phyloP scores from a whole-genome alignment of 2,888 invertebrate genomes.

The Thumatha senex region DNA sequence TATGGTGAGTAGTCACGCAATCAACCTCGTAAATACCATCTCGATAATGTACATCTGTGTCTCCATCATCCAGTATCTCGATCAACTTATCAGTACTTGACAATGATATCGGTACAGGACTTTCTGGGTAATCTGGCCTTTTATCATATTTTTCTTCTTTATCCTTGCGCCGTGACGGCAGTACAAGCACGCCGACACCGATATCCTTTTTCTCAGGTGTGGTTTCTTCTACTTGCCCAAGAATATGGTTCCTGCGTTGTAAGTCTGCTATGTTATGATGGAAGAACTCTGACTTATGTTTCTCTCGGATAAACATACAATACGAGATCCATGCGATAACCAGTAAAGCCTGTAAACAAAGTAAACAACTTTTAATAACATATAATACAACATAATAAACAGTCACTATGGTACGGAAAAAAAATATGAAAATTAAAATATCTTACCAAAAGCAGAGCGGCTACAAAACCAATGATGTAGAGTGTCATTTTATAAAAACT shows the following conservation, averaged over 20 bases:
- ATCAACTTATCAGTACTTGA: slow-evolving; percentile 59
- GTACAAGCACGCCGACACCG: slow-evolving; percentile 61
- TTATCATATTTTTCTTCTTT: slow-evolving; percentile 57
- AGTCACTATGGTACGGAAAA: neutral
- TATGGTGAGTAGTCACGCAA: slow-evolving; percentile 49
- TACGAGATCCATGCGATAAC: slow-evolving; percentile 69
- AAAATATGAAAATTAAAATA: neutral
- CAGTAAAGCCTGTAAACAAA: slow-evolving; percentile 57
- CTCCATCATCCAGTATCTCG: slow-evolving; percentile 56
- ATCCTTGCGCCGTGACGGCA: slow-evolving; percentile 64
- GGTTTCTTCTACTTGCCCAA: slow-evolving; percentile 48
- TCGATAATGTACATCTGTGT: slow-evolving; percentile 48
- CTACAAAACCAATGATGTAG: slow-evolving; percentile 65
- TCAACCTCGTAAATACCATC: slow-evolving; percentile 66
- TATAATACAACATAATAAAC: neutral
- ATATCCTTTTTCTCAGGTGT: slow-evolving; percentile 39
- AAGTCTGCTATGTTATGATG: slow-evolving; percentile 67
- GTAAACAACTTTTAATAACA: slow-evolving; percentile 3
- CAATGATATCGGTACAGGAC: slow-evolving; percentile 51
- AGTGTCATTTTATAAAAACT: slow-evolving; percentile 55
- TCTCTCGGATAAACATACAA: slow-evolving; percentile 73
- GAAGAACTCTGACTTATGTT: slow-evolving; percentile 61
- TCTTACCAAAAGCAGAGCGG: slow-evolving; percentile 70
- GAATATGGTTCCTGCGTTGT: slow-evolving; percentile 49
- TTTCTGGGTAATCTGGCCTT: slow-evolving; percentile 74